These are phyloP conservation scores for Hipposideros armiger DNA, from an alignment of 2,113 vertebrate genomes.

Conservation along the genomic window DNA sequence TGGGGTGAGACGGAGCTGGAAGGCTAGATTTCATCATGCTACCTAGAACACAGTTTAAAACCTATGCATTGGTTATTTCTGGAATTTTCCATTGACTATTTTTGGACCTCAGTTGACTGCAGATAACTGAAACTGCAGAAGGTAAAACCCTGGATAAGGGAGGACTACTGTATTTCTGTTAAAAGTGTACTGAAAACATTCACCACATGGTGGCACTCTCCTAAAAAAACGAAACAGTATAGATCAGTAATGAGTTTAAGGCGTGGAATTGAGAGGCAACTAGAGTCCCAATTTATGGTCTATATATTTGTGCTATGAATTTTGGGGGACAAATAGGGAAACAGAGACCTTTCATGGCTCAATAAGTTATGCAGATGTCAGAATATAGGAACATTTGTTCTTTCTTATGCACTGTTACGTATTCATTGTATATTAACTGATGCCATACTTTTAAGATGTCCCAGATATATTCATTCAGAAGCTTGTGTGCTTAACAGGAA, in stretches of 20 bases:
- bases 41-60: not conserved
- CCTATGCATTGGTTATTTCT: not conserved
- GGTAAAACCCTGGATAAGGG: not conserved
- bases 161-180: not conserved
- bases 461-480: not conserved
- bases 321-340: not conserved
- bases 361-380: not conserved
- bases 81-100: not conserved
- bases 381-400: not conserved
- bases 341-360: not conserved
- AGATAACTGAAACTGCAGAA: not conserved
- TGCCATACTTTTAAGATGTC: not conserved
- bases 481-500: not conserved
- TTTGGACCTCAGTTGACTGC: not conserved
- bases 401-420: slow-evolving; percentile 2
- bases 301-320: not conserved
- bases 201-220: slow-evolving; percentile 65
- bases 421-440: not conserved
- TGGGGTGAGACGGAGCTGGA: too few species aligned
- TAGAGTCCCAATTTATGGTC: not conserved
- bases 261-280: not conserved
- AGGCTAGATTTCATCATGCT: not conserved
- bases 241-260: not conserved
- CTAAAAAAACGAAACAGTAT: not conserved
- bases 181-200: slow-evolving; percentile 29